phyloP scores from a whole-genome alignment of 1,140 invertebrate species.

The Cecropterus lyciades region DNA sequence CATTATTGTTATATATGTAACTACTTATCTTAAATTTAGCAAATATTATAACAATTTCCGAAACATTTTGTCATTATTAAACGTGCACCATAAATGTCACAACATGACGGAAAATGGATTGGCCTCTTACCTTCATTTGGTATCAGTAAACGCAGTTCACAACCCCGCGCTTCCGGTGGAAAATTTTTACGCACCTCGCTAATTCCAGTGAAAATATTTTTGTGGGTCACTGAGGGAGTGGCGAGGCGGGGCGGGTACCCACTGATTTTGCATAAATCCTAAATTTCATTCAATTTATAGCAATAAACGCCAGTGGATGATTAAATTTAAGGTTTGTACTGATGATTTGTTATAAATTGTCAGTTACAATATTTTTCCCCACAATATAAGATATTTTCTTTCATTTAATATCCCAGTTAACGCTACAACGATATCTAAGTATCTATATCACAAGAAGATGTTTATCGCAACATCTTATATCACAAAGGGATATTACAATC shows the following conservation, averaged over 20 bases:
- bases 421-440: too few relatives aligned
- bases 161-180: constrained; percentile 17
- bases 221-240: constrained; percentile 19
- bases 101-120: not conserved
- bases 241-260: constrained; percentile 3
- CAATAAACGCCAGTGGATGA: constrained; percentile 25
- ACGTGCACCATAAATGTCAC: not conserved
- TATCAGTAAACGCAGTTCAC: not conserved
- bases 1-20: too few relatives aligned
- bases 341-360: too few relatives aligned
- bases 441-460: too few relatives aligned
- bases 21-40: too few relatives aligned
- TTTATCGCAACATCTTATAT: too few relatives aligned
- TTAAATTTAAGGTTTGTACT: constrained; percentile 20
- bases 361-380: too few relatives aligned
- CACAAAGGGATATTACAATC: too few relatives aligned
- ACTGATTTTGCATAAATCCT: constrained; percentile 34
- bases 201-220: constrained; percentile 33
- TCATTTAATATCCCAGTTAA: too few relatives aligned
- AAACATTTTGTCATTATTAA: too few relatives aligned
- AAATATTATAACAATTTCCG: too few relatives aligned
- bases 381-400: too few relatives aligned
- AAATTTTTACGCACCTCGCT: constrained; percentile 26
- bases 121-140: not conserved
- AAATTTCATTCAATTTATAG: constrained; percentile 31